These are phyloP conservation scores for Bombyx mandarina DNA, from an alignment of 1,140 invertebrate genomes.

Conservation along the genomic window DNA sequence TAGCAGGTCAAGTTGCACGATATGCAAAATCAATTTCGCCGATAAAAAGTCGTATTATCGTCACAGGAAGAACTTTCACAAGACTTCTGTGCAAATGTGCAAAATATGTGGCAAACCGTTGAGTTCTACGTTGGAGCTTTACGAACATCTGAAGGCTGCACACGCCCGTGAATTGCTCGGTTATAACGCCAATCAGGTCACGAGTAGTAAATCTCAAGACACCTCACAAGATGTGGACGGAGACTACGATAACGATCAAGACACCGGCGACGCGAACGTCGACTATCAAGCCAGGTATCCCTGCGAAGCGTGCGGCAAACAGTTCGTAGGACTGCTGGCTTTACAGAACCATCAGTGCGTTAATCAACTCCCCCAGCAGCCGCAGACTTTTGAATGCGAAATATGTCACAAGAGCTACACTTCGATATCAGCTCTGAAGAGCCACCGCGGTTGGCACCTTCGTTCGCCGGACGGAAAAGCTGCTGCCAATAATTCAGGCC, in stretches of 20 bases:
- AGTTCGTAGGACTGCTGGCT: slow-evolving; percentile 58
- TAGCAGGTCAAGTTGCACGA: slow-evolving; percentile 61
- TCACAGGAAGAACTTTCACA: slow-evolving; percentile 67
- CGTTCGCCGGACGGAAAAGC: slow-evolving; percentile 69
- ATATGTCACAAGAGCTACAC: slow-evolving; percentile 74
- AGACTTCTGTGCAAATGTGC: slow-evolving; percentile 59
- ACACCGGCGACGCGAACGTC: slow-evolving; percentile 39
- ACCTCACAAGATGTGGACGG: slow-evolving; percentile 37
- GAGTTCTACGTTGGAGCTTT: slow-evolving; percentile 59
- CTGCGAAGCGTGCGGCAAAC: slow-evolving; percentile 64
- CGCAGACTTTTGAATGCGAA: slow-evolving; percentile 69
- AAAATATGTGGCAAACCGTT: slow-evolving; percentile 66
- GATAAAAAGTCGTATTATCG: slow-evolving; percentile 70
- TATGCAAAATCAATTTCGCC: slow-evolving; percentile 65
- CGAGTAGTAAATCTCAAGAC: slow-evolving; percentile 42
- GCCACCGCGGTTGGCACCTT: slow-evolving; percentile 75
- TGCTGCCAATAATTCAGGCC: slow-evolving; percentile 62
- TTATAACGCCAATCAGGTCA: slow-evolving; percentile 55
- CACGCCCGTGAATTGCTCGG: slow-evolving; percentile 65
- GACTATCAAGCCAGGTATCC: slow-evolving; percentile 63
- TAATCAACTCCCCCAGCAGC: slow-evolving; percentile 36
- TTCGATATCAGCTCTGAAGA: slow-evolving; percentile 70
- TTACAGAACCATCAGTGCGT: slow-evolving; percentile 66
- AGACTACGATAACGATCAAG: slow-evolving; percentile 50
- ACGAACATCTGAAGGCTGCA: slow-evolving; percentile 62